Evolutionary conservation across 2,797 vertebrate species (phyloP).

Genomic region (Rachycentron canadum): DNA sequence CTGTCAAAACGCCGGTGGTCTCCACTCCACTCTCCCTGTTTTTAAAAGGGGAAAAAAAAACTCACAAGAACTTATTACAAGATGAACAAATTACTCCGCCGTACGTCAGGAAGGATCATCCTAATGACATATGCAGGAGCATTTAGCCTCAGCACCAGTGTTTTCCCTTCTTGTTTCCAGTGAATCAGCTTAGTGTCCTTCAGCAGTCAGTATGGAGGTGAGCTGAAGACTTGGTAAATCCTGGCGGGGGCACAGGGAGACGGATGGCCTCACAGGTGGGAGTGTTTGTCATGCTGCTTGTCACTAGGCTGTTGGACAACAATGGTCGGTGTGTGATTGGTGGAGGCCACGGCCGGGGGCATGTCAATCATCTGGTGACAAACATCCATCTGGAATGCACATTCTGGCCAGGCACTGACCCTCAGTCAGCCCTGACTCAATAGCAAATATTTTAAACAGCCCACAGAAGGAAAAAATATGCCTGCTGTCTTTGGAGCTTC

Average conservation of each 20-base stretch:
- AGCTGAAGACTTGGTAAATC: constrained; percentile 19
- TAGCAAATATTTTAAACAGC: constrained; percentile 73
- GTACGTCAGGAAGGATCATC: background rate
- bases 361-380: constrained; percentile 69
- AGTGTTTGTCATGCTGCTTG: constrained; percentile 70
- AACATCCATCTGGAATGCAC: constrained; percentile 77
- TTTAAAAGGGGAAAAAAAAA: background rate
- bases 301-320: constrained; percentile 70
- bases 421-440: constrained; percentile 50
- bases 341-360: constrained; percentile 53
- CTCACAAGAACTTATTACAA: background rate
- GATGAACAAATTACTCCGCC: background rate
- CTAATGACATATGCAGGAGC: background rate
- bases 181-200: constrained; percentile 31
- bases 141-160: background rate
- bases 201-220: constrained; percentile 10
- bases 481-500: constrained; percentile 74
- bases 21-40: background rate
- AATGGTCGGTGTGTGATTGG: constrained; percentile 70
- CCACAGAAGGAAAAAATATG: constrained; percentile 55
- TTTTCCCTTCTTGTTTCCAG: background rate
- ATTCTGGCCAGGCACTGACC: constrained; percentile 66
- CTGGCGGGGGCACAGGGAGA: constrained; percentile 33
- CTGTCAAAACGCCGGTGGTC: background rate
- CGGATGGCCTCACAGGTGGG: constrained; percentile 77